Conservation (phyloP, 2,113 vertebrate genomes). For the Apodemus sylvaticus region DNA sequence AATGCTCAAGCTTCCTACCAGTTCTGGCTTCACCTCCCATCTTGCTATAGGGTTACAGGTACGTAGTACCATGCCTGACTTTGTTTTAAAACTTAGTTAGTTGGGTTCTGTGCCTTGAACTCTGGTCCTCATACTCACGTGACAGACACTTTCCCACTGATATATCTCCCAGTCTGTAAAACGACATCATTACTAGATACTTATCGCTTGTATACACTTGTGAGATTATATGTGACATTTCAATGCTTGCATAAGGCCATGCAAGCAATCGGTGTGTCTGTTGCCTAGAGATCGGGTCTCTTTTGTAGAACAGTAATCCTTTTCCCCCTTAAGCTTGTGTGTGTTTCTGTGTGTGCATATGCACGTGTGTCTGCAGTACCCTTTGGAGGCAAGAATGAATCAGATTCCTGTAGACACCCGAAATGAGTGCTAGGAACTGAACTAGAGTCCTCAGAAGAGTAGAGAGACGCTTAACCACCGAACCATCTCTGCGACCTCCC, state of each 20-base stretch:
- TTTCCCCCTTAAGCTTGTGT: background rate
- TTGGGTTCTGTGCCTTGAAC: background rate
- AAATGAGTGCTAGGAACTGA: background rate
- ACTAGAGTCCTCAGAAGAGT: background rate
- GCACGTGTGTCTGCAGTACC: background rate
- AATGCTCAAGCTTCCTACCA: background rate
- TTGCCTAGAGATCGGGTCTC: background rate
- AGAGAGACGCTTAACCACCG: background rate
- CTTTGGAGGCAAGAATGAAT: background rate
- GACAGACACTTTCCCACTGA: background rate
- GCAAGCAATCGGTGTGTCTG: background rate
- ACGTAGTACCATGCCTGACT: too few relatives aligned
- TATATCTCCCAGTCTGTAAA: background rate
- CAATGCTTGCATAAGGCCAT: background rate
- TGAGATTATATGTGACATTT: background rate
- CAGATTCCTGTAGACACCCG: background rate
- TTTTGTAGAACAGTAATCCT: background rate
- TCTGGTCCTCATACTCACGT: too few relatives aligned
- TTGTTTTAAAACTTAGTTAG: background rate
- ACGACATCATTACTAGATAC: background rate
- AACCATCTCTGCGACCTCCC: background rate
- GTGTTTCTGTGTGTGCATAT: background rate
- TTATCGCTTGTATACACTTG: background rate
- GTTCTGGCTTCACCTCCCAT: background rate
- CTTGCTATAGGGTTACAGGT: background rate